Evolutionary conservation across 2,797 vertebrate species (phyloP), one percentile per base, ranked within the genome.

Genomic region (Leptodactylus fallax): DNA sequence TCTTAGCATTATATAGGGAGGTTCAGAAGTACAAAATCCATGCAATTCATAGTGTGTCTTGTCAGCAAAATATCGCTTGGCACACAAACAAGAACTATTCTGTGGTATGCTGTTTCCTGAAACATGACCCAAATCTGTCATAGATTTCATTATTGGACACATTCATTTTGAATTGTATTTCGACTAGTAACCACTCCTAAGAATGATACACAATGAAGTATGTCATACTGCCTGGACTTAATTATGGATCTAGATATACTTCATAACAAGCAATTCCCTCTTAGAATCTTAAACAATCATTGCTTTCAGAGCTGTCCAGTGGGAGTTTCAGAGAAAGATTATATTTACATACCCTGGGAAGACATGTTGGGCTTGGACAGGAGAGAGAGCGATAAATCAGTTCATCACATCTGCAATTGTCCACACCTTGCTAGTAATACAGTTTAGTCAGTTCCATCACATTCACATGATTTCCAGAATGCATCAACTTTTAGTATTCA

Each of bases 81-180:
- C 72, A 85, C 72, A 77, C n/a, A 85, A 77, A 63, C 83, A 85
- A 85, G 23, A 85, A 77, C 83, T 61, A 23, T 85, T 85, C 83
- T 77, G 72, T 85, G 83, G 83, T 85, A 78, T 85, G 83, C 72
- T 53, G 72, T 85, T 85, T 77, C 58, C 72, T 63, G 83, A 85
- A 85, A 85, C 72, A 53, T 51, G 45, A 85, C 58, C 83, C 83
- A 85, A 85, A 77, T 85, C 83, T 85, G 83, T 85, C 83, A 77
- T 85, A 78, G 83, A 85, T 85, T 85, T 85, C 58, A 85, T 77
- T 85, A 77, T 85, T 78, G 47, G 72, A 85, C n/a, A 45, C 83
- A 85, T 85, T 85, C 72, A 85, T 85, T 78, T 85, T 65, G 55
- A 85, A 85, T 85, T 85, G 83, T n/a, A 78, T 77, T 85, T 85